Evolutionary conservation across 2,797 vertebrate genomes (phyloP).

Genomic region (Siniperca scherzeri): DNA sequence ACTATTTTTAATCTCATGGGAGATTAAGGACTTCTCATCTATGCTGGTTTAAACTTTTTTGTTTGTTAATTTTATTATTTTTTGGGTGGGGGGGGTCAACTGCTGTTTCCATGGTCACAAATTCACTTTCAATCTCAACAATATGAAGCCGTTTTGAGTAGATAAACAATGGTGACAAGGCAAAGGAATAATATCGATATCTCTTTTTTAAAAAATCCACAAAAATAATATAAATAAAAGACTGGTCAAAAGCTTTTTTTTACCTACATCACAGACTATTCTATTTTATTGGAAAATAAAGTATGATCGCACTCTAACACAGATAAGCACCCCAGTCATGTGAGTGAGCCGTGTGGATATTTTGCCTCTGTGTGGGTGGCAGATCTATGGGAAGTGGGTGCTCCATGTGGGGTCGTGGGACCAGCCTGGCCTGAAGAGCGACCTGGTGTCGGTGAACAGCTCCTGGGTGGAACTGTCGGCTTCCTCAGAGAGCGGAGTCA

Average conservation of each 20-base stretch:
- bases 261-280: neutral
- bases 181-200: neutral
- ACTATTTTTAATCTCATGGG: neutral
- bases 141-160: neutral
- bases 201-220: neutral
- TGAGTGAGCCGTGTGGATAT: constrained; percentile 2
- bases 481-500: constrained; percentile 65
- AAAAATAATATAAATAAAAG: too few species aligned
- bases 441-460: constrained; percentile 70
- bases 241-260: neutral
- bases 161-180: neutral
- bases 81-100: neutral
- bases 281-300: neutral
- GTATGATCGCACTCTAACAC: neutral
- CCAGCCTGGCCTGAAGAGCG: constrained; percentile 63
- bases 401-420: constrained; percentile 78
- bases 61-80: neutral
- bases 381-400: constrained; percentile 84
- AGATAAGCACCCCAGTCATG: neutral
- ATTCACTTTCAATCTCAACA: neutral
- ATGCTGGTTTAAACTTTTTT: too few species aligned
- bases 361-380: constrained; percentile 9
- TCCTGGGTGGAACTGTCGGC: constrained; percentile 80
- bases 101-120: neutral
- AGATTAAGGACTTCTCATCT: too few species aligned